Percentiles rank a stretch among this genome's conserved stretches.
Evolutionary conservation across 2,113 vertebrate genomes (phyloP).

Genomic region (Oreochromis aureus): DNA sequence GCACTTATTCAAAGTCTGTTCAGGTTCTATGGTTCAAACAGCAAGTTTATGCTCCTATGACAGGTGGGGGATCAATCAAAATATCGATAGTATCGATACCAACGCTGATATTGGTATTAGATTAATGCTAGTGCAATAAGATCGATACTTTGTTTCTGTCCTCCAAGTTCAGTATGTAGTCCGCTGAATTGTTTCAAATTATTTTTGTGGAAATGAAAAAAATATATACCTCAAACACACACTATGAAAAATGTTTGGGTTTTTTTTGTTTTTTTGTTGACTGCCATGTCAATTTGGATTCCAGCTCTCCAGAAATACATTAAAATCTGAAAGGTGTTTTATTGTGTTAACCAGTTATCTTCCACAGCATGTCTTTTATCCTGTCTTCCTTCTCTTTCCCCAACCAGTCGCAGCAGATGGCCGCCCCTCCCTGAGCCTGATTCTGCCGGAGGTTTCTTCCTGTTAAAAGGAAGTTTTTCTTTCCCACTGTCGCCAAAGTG

Average conservation of each 20-base stretch:
- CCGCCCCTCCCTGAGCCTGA: neutral
- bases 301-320: neutral
- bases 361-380: neutral
- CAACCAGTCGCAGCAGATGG: neutral
- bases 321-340: neutral
- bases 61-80: neutral
- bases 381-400: neutral
- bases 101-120: neutral
- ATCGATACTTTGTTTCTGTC: neutral
- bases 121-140: accelerated
- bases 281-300: neutral
- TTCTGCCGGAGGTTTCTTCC: accelerated
- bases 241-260: neutral
- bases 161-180: neutral
- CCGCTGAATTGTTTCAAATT: neutral
- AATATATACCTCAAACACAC: neutral
- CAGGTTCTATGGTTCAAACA: neutral
- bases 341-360: neutral
- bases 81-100: neutral
- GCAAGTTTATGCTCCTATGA: neutral
- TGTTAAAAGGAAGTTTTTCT: neutral
- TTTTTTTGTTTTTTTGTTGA: neutral
- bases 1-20: neutral
- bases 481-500: neutral
- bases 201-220: neutral